Percentiles rank a stretch among this genome's conserved stretches.
Evolutionary conservation across 2,113 vertebrate genomes (phyloP).

Genomic region (Pygoscelis adeliae): DNA sequence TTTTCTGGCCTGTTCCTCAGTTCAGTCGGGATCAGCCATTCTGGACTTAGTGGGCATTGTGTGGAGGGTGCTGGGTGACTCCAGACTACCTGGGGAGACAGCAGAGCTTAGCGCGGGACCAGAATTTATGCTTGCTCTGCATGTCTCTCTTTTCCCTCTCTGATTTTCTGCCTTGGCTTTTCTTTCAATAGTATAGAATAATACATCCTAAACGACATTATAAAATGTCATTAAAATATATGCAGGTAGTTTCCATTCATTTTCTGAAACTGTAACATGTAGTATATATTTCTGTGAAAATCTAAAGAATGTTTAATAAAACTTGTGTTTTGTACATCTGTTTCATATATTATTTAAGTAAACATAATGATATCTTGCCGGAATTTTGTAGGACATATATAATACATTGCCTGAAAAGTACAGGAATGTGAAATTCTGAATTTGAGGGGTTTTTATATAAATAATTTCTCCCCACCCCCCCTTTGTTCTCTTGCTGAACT

Average conservation of each 20-base stretch:
- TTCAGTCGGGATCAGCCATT: neutral
- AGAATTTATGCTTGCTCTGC: neutral
- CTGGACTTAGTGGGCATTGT: neutral
- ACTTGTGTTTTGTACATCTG: neutral
- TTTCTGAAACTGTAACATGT: neutral
- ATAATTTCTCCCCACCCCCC: fast-evolving
- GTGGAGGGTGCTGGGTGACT: fast-evolving
- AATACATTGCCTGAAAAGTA: neutral
- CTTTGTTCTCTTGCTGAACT: neutral
- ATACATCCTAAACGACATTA: neutral
- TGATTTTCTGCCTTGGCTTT: neutral
- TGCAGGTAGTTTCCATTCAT: neutral
- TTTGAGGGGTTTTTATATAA: neutral
- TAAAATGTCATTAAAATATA: neutral
- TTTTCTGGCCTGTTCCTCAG: neutral
- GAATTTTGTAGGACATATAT: neutral
- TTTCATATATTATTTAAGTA: neutral
- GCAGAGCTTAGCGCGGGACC: neutral
- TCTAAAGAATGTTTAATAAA: neutral
- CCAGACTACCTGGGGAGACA: neutral
- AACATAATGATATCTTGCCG: fast-evolving
- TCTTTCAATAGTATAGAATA: neutral
- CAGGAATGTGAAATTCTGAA: neutral
- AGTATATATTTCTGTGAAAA: neutral
- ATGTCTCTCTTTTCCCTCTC: neutral